phyloP scores from a whole-genome alignment of 1,140 invertebrate species.

The Zaprionus davidi region DNA sequence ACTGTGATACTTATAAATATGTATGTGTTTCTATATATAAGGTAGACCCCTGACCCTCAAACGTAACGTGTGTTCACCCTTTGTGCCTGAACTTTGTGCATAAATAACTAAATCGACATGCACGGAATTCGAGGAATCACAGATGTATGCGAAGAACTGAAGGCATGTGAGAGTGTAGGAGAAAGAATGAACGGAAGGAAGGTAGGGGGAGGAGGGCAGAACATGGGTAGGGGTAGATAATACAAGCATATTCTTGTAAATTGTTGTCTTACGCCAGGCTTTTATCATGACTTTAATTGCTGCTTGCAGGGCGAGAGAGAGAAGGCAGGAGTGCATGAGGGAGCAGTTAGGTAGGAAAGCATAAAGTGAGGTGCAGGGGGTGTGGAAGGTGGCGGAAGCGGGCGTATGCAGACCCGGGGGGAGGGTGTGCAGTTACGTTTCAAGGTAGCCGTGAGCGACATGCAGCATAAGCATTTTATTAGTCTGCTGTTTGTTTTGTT shows the following conservation, averaged over 20 bases:
- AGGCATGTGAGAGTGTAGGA: background rate
- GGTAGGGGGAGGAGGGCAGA: background rate
- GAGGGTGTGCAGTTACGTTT: conserved; percentile 22
- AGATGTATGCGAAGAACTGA: conserved; percentile 4
- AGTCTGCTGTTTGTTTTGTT: conserved; percentile 80
- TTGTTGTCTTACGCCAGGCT: conserved; percentile 61
- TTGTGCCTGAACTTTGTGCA: conserved; percentile 65
- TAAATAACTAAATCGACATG: conserved; percentile 51
- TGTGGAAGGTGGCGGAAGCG: background rate
- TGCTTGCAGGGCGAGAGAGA: conserved; percentile 55
- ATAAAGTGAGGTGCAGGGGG: background rate
- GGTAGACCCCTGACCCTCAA: background rate
- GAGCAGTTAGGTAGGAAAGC: background rate
- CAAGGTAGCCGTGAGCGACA: conserved; percentile 54
- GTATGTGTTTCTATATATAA: background rate
- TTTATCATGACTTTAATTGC: conserved; percentile 74
- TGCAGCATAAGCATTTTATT: conserved; percentile 75
- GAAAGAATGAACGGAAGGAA: background rate
- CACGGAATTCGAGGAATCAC: conserved; percentile 26
- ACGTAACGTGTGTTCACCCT: conserved; percentile 20
- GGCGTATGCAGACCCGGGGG: conserved; percentile 17
- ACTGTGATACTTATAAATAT: background rate
- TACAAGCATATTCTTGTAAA: conserved; percentile 9
- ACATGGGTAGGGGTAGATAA: background rate
- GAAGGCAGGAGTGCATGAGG: background rate